Base-by-base conservation (phyloP, 1,140 invertebrate species). In the Brachionus rotundiformis region DNA sequence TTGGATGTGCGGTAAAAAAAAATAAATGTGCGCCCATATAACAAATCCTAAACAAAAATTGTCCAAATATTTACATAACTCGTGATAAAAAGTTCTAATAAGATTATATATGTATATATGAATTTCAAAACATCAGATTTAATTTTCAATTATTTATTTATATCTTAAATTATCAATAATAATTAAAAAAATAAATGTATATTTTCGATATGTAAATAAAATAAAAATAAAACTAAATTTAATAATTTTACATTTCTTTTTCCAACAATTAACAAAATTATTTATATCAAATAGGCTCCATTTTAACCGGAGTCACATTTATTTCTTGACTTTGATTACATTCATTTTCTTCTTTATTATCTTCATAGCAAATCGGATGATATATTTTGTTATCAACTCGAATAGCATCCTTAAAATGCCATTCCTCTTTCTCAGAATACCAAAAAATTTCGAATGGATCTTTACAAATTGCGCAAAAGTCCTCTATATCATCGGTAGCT, bases 371-470 rank as follows among this genome's bases (percentile, higher is more conserved):
- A 29, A 83, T 54, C 3, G 83, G 83, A 85, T 85, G 84, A 77
- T 84, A 85, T 19, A 86, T 86, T 84, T 92, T 92, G 1, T 90
- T 92, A 41, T 95, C 92, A 44, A 92, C 91, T 23, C 90, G 88
- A 3, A 96, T 89, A 0, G 95, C 94, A 85, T 94, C 92, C 80
- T 92, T 90, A 6, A 98, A 88, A 85, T 96, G 94, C 96, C 96
- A 98, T 86, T 96, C 95, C 87, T 98, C 95, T 75, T 92, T 92
- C 84, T 98, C 95, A 88, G 98, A 94, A 85, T 96, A 93, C 89
- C 94, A 98, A 89, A 95, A 96, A 86, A 94, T 92, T 81, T 96
- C 93, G 88, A 98, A 97, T 63, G 90, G 89, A 88, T 98, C 95
- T 31, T 92, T 91, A 86, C 96, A 98, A 27, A 96, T 92, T 83